phyloP scores from a whole-genome alignment of 2,888 invertebrate genomes.

The Sinelater perroti region DNA sequence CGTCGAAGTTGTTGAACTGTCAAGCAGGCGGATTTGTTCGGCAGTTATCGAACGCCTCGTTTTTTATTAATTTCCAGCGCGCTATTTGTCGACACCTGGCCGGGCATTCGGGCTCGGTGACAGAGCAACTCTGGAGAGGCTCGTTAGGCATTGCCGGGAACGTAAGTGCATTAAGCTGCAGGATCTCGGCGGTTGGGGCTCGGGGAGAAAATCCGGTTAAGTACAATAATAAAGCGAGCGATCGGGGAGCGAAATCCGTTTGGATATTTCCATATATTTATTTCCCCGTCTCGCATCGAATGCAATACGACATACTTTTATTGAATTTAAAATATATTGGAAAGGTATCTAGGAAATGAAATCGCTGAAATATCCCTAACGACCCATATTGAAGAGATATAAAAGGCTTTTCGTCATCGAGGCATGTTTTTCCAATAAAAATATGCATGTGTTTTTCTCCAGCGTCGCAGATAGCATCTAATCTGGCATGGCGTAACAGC shows the following conservation, averaged over 20 bases:
- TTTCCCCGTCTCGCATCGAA: constrained; percentile 1
- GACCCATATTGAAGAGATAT: neutral
- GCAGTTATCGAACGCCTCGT: constrained; percentile 3
- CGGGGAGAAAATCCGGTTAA: neutral
- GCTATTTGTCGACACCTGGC: neutral
- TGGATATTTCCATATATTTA: constrained; percentile 8
- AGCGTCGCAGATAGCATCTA: too few relatives aligned
- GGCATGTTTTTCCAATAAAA: neutral
- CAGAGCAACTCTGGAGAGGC: constrained; percentile 4
- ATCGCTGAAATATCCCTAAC: constrained; percentile 3
- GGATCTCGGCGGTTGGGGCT: too few relatives aligned
- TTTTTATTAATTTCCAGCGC: constrained; percentile 15
- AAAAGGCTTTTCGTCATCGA: neutral
- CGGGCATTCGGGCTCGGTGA: neutral
- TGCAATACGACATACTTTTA: constrained; percentile 25
- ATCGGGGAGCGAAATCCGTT: neutral
- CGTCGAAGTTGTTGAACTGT: constrained; percentile 19
- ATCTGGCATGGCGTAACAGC: too few relatives aligned
- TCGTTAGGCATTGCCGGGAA: too few relatives aligned
- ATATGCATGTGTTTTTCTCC: too few relatives aligned
- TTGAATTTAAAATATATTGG: constrained; percentile 28
- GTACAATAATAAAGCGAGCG: constrained; percentile 1
- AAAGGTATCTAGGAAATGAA: constrained; percentile 14
- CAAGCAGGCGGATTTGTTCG: constrained; percentile 17
- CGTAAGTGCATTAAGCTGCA: too few relatives aligned